phyloP scores from a whole-genome alignment of 2,113 vertebrate genomes.

The Eupsittula cactorum region DNA sequence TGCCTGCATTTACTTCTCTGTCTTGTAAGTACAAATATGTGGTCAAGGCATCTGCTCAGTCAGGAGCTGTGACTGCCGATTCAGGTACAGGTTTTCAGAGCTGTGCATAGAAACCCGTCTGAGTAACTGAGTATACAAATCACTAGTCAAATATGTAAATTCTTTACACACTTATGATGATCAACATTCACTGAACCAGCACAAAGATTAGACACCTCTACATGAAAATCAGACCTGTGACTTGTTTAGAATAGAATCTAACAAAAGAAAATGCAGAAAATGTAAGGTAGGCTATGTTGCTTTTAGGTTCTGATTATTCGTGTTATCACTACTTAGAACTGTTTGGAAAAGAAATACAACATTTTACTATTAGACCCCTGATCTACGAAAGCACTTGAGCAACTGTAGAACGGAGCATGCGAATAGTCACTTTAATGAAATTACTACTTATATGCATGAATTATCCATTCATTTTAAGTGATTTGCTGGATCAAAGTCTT shows the following conservation, averaged over 20 bases:
- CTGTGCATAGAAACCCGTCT: neutral
- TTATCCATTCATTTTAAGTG: slow-evolving; percentile 44
- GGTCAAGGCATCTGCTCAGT: neutral
- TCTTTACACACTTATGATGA: neutral
- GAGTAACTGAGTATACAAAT: neutral
- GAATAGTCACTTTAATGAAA: slow-evolving; percentile 46
- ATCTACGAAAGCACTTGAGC: slow-evolving; percentile 2
- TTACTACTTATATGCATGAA: slow-evolving; percentile 32
- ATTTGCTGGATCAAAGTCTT: slow-evolving; percentile 41
- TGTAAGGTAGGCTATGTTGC: neutral
- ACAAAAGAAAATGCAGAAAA: neutral
- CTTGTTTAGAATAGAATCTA: neutral
- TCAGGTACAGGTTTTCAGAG: neutral
- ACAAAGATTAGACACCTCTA: neutral
- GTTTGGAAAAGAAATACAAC: slow-evolving; percentile 18
- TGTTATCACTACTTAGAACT: neutral
- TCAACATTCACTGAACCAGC: neutral
- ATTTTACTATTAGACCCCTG: neutral
- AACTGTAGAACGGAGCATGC: neutral
- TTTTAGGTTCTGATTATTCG: neutral
- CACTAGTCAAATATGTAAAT: neutral
- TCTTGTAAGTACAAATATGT: slow-evolving; percentile 41
- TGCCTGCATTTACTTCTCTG: neutral
- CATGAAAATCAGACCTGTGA: neutral
- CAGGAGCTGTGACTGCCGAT: neutral